Evolutionary conservation across 1,140 invertebrate genomes (phyloP).

Genomic region (Elymnias hypermnestra): DNA sequence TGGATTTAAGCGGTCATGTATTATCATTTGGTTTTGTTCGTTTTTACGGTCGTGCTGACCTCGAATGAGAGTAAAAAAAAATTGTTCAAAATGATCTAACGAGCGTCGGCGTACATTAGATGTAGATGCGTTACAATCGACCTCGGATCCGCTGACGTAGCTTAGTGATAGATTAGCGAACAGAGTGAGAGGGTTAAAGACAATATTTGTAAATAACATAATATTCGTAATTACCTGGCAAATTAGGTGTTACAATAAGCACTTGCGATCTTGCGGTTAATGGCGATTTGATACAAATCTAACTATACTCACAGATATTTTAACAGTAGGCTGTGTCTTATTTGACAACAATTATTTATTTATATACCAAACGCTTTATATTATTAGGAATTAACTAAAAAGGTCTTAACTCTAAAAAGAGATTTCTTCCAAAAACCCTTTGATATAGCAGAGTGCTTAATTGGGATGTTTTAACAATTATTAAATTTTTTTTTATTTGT

Average conservation of each 20-base stretch:
- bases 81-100: constrained; percentile 39
- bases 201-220: constrained; percentile 77
- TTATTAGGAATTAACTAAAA: too few species aligned
- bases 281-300: too few species aligned
- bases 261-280: constrained; percentile 20
- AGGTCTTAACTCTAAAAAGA: too few species aligned
- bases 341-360: too few species aligned
- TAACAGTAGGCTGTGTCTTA: too few species aligned
- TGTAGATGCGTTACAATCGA: constrained; percentile 66
- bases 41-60: constrained; percentile 43
- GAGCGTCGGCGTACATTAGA: constrained; percentile 59
- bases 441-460: too few species aligned
- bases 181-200: constrained; percentile 77
- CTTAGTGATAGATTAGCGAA: constrained; percentile 70
- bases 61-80: constrained; percentile 19
- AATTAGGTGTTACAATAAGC: constrained; percentile 65
- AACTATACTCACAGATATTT: too few species aligned
- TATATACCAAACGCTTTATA: too few species aligned
- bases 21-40: constrained; percentile 52
- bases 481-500: too few species aligned
- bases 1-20: constrained; percentile 67
- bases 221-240: constrained; percentile 66
- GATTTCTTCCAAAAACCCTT: too few species aligned
- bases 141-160: constrained; percentile 65
- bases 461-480: not conserved